Evolutionary conservation across 2,888 invertebrate species (phyloP), one percentile per base, ranked within the genome.

Genomic region (Hedya salicella): DNA sequence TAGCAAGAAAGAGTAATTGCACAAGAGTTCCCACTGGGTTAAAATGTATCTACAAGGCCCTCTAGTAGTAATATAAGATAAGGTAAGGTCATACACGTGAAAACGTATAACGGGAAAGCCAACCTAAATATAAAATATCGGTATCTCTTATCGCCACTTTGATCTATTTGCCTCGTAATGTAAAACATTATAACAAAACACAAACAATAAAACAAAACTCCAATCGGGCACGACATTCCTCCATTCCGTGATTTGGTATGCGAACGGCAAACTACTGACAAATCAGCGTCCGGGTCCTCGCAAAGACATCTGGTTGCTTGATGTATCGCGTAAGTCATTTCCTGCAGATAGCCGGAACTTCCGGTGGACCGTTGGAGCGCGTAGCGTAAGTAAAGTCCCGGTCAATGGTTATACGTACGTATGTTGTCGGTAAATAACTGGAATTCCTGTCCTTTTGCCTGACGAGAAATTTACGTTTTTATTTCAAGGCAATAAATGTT

Each of bases 301-400:
- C 46, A 32, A 49, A 60, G 64, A 62, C 67, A 67, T 64, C 63
- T 68, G 68, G 67, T 62, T 62, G 40, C 52, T 52, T 76, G 76
- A 79, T 78, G 79, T 79, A 78, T 78, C 75, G 75, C 70, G 78
- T 79, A 79, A 75, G 69, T 78, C 78, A 79, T 78, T 79, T 83
- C 84, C 81, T 78, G 59, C 67, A 68, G 73, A 30, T 67, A 74
- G 73, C 78, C 81, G 81, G 25, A 80, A 82, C 74, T 75, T 82
- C 81, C 80, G 77, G 71, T 61, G 60, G 65, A 62, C 73, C 79
- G 79, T 79, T 79, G 75, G 74, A 78, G 67, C 73, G 68, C 21
- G 30, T 42, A 32, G 42, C 32, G 70, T 67, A 69, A 49, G 68
- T 63, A 65, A 65, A 61, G 56, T 32, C 49, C 40, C 39, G 17